phyloP scores from a whole-genome alignment of 2,113 vertebrate genomes.

The Misgurnus anguillicaudatus region DNA sequence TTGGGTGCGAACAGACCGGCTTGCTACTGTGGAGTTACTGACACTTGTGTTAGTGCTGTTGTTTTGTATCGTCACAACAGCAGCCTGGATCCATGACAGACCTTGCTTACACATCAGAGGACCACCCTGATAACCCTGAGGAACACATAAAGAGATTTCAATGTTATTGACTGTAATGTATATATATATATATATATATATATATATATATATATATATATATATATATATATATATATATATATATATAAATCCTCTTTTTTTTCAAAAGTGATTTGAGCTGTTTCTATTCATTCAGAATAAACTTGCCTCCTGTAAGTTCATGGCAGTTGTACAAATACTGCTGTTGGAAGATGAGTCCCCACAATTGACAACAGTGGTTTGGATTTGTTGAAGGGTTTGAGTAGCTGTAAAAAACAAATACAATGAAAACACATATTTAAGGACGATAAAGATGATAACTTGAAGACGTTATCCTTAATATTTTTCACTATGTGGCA shows the following conservation, averaged over 20 bases:
- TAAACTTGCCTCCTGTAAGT: slow-evolving; percentile 18
- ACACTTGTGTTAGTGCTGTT: neutral
- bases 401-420: slow-evolving; percentile 25
- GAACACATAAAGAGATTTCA: neutral
- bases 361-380: slow-evolving; percentile 31
- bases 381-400: slow-evolving; percentile 41
- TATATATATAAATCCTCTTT: too few species aligned
- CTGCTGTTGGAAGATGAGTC: slow-evolving; percentile 26
- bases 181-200: too few species aligned
- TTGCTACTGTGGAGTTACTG: too few species aligned
- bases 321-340: slow-evolving; percentile 34
- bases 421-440: neutral
- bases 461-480: too few species aligned
- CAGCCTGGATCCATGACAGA: slow-evolving; percentile 31
- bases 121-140: slow-evolving; percentile 21
- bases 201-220: too few species aligned
- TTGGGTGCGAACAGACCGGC: too few species aligned
- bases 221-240: too few species aligned
- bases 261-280: too few species aligned
- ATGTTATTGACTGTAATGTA: too few species aligned
- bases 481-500: too few species aligned
- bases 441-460: too few species aligned
- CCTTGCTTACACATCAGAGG: slow-evolving; percentile 37
- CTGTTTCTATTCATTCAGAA: too few species aligned
- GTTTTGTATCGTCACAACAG: neutral